Conservation (phyloP, 2,888 invertebrate species). For the Lordiphosa andalusiaca region DNA sequence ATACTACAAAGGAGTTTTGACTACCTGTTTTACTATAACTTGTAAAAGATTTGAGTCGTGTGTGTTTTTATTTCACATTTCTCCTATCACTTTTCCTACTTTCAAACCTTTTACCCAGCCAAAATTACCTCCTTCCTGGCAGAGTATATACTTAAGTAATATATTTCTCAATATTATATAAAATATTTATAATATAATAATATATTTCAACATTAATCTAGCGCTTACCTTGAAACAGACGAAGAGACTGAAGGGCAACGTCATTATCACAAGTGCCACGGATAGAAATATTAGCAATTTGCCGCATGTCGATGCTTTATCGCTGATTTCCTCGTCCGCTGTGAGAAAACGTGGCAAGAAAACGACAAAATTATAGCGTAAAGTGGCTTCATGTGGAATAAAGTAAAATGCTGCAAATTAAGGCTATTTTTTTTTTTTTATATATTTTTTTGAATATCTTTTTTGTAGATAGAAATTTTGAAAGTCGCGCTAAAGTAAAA, state of each 20-base stretch:
- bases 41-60: no score
- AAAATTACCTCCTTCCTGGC: no score
- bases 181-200: no score
- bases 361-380: constrained; percentile 42
- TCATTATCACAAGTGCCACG: constrained; percentile 89
- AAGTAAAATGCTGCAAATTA: constrained; percentile 61
- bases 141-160: no score
- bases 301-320: constrained; percentile 88
- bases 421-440: constrained; percentile 18
- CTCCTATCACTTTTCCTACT: no score
- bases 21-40: no score
- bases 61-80: no score
- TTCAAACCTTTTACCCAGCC: no score
- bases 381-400: constrained; percentile 35
- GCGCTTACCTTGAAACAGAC: constrained; percentile 93
- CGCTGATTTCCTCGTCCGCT: constrained; percentile 84
- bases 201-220: constrained; percentile 1
- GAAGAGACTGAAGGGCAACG: constrained; percentile 95
- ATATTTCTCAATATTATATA: no score
- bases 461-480: background rate
- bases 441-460: constrained; percentile 2
- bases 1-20: no score
- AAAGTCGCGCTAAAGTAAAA: constrained; percentile 1
- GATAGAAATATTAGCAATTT: constrained; percentile 90
- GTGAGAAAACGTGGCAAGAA: constrained; percentile 71